phyloP scores from a whole-genome alignment of 30 jellyfish, hydroid and myxozoan genomes.

The Catostylus mosaicus region DNA sequence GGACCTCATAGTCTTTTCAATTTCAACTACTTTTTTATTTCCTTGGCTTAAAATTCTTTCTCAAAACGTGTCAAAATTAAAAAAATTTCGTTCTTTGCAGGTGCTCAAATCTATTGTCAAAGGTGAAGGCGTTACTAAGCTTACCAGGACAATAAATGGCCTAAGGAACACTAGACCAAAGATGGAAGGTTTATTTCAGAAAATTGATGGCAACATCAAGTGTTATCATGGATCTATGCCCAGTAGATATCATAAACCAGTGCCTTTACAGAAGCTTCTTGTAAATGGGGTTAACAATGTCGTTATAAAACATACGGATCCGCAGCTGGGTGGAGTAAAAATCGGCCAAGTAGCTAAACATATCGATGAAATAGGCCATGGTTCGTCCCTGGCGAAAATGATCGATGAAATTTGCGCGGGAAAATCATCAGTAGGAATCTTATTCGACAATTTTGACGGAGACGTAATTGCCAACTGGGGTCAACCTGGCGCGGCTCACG shows the following conservation, averaged over 20 bases:
- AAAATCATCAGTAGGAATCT: slow-evolving; percentile 12
- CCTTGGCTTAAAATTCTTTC: too few relatives aligned
- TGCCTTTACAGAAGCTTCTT: background rate
- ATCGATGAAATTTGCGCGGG: background rate
- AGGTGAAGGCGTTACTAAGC: background rate
- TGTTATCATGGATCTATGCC: background rate
- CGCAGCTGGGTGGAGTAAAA: slow-evolving; percentile 42
- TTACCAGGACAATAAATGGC: background rate
- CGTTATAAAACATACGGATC: slow-evolving; percentile 4
- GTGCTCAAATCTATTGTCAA: background rate
- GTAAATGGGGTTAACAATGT: background rate
- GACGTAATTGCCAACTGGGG: slow-evolving; percentile 47
- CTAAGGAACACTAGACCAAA: background rate
- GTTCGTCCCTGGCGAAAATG: background rate
- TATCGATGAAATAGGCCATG: background rate
- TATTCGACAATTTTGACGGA: slow-evolving; percentile 31
- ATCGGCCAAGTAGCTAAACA: slow-evolving; percentile 21
- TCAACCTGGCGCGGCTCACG: slow-evolving; percentile 26
- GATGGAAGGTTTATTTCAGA: background rate
- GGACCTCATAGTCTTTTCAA: too few relatives aligned
- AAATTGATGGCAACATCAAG: background rate
- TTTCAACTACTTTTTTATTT: too few relatives aligned
- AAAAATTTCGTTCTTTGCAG: background rate
- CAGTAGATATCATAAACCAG: background rate
- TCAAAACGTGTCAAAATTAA: too few relatives aligned